A percentile compares a stretch with the other conserved stretches of the same genome.
These are phyloP conservation scores for Megaceryle maxima DNA, from an alignment of 2,113 vertebrate species.

Conservation along the genomic window DNA sequence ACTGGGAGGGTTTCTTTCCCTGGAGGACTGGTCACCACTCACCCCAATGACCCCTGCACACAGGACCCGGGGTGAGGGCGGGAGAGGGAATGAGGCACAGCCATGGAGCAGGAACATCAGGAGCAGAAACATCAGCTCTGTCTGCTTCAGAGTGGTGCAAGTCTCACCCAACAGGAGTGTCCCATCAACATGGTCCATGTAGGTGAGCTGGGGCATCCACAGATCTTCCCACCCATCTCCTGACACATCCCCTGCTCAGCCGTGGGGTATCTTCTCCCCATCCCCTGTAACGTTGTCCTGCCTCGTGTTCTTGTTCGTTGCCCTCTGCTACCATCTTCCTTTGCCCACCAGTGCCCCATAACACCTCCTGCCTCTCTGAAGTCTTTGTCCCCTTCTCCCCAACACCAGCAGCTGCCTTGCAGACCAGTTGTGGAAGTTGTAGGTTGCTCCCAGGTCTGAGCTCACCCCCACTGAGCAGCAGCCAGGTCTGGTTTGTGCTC, in stretches of 20 bases:
- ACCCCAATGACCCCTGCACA: accelerated
- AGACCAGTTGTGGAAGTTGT: neutral
- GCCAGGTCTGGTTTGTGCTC: neutral
- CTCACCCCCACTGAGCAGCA: neutral
- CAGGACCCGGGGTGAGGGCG: neutral
- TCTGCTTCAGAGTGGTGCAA: accelerated
- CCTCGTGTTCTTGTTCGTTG: accelerated
- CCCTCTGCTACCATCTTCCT: neutral
- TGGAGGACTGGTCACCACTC: neutral
- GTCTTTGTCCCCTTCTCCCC: neutral
- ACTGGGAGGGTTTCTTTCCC: neutral
- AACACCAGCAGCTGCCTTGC: accelerated
- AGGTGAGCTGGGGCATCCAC: neutral
- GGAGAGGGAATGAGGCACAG: accelerated
- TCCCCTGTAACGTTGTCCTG: neutral
- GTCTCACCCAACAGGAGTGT: neutral
- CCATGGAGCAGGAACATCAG: neutral
- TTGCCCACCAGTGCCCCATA: neutral
- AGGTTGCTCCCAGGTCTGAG: neutral
- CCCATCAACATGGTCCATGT: accelerated
- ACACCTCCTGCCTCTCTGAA: neutral
- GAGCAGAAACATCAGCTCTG: neutral
- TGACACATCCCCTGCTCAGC: neutral
- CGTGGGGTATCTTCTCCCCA: accelerated
- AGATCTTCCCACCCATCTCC: neutral